A percentile compares a stretch with the other conserved stretches of the same genome.
Conservation (phyloP, 2,113 vertebrate species). For the Haliaeetus leucogaster region DNA sequence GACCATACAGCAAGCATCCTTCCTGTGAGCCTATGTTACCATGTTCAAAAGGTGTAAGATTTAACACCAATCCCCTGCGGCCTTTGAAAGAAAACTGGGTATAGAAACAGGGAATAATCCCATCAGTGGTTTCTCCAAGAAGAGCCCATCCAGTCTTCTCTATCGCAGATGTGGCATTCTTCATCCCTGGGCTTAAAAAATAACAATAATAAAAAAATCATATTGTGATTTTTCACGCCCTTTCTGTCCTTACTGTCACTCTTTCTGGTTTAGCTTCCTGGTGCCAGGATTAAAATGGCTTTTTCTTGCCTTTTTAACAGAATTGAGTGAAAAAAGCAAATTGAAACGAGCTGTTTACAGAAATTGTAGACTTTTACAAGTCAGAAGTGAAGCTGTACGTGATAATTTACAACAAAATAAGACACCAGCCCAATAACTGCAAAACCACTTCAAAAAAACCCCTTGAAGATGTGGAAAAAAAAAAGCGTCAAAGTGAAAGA, state of each 20-base stretch:
- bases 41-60: rapidly evolving
- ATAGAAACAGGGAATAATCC: background rate
- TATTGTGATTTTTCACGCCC: background rate
- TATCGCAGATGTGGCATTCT: background rate
- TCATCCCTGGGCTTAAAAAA: background rate
- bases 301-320: background rate
- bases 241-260: background rate
- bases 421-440: rapidly evolving
- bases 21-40: rapidly evolving
- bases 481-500: background rate
- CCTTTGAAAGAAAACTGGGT: background rate
- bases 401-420: background rate
- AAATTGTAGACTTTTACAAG: background rate
- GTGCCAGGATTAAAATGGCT: background rate
- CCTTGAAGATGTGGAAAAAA: background rate
- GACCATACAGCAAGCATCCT: background rate
- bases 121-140: background rate
- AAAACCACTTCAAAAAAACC: slow-evolving; percentile 58
- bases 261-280: background rate
- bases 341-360: background rate
- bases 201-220: background rate
- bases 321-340: background rate
- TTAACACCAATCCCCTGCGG: too few species aligned
- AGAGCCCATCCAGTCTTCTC: background rate
- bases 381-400: background rate